A percentile compares a stretch with the other conserved stretches of the same genome.
These are phyloP conservation scores for Acanthopagrus latus DNA, from an alignment of 2,797 vertebrate genomes.

Conservation along the genomic window DNA sequence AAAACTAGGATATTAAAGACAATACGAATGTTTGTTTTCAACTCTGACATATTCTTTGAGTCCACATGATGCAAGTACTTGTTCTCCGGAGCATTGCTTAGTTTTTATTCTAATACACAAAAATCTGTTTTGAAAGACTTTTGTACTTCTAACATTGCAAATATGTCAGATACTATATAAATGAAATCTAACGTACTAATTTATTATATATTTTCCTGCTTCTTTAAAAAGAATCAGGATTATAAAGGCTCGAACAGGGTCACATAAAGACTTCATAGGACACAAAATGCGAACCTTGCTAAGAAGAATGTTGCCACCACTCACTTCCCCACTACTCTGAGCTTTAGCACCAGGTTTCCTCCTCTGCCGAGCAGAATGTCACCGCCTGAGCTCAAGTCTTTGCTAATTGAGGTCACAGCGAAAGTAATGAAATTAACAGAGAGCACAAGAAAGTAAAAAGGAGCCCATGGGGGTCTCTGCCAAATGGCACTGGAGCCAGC, in stretches of 20 bases:
- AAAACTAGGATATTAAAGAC: constrained; percentile 67
- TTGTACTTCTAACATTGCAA: constrained; percentile 12
- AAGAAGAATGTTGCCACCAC: constrained; percentile 36
- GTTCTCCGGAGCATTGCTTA: background rate
- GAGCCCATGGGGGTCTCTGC: constrained; percentile 72
- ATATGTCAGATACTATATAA: constrained; percentile 9
- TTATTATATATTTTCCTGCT: constrained; percentile 13
- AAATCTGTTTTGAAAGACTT: background rate
- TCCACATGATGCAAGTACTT: background rate
- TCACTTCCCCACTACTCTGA: constrained; percentile 47
- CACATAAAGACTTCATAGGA: constrained; percentile 47
- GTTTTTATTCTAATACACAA: background rate
- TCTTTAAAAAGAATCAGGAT: constrained; percentile 24
- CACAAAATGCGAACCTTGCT: constrained; percentile 49
- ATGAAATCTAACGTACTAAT: constrained; percentile 9
- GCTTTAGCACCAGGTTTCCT: constrained; percentile 60
- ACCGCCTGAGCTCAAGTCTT: constrained; percentile 69
- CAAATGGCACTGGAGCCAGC: constrained; percentile 75
- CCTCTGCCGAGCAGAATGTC: constrained; percentile 67
- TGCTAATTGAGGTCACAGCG: constrained; percentile 85
- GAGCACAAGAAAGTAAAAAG: constrained; percentile 78
- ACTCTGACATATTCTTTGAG: constrained; percentile 35
- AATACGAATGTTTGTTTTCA: constrained; percentile 67
- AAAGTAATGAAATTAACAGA: constrained; percentile 85
- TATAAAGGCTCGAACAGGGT: constrained; percentile 33